Percentiles rank a stretch among this genome's conserved stretches.
These are phyloP conservation scores for Rhagium mordax DNA, from an alignment of 2,888 invertebrate genomes.

Conservation along the genomic window DNA sequence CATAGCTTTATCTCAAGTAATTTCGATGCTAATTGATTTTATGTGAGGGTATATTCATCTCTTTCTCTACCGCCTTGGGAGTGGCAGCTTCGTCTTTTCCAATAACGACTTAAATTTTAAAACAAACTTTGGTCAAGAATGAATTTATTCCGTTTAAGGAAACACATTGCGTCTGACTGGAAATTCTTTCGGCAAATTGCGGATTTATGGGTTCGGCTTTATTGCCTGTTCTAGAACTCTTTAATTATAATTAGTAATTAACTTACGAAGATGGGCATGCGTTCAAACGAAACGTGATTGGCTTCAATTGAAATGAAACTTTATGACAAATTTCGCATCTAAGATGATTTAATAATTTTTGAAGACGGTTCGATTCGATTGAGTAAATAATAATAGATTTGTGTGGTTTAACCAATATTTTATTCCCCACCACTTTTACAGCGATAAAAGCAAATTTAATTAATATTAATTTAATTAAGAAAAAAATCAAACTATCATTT, in stretches of 20 bases:
- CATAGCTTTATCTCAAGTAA: slow-evolving; percentile 67
- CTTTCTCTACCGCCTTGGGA: background rate
- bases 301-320: background rate
- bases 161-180: slow-evolving; percentile 2
- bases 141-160: slow-evolving; percentile 20
- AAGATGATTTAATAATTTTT: too few species aligned
- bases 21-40: slow-evolving; percentile 68
- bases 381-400: too few species aligned
- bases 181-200: slow-evolving; percentile 21
- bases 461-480: too few species aligned
- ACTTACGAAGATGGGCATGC: background rate
- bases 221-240: background rate
- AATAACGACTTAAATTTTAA: background rate
- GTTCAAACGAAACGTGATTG: background rate
- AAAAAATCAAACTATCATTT: too few species aligned
- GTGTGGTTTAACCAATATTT: too few species aligned
- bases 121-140: background rate
- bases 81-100: background rate
- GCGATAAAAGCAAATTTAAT: too few species aligned
- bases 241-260: slow-evolving; percentile 24
- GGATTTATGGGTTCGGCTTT: slow-evolving; percentile 20
- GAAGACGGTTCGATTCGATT: too few species aligned
- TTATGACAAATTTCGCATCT: background rate
- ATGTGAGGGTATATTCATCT: slow-evolving; percentile 53
- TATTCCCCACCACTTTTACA: too few species aligned